phyloP scores from a whole-genome alignment of 2,888 invertebrate genomes.

The Euzophera pinguis region DNA sequence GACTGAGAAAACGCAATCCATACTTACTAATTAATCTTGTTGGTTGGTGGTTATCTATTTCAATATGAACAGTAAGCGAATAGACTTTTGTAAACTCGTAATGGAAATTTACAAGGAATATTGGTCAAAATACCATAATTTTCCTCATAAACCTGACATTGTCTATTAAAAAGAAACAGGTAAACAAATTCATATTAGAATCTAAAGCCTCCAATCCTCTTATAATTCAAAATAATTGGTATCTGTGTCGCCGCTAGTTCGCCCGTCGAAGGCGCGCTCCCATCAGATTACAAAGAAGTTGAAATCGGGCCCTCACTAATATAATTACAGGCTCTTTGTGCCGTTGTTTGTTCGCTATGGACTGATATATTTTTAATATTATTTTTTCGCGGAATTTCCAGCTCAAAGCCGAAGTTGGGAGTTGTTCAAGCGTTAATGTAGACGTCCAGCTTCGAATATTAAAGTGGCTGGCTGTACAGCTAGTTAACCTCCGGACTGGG shows the following conservation, averaged over 20 bases:
- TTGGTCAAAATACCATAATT: too few relatives aligned
- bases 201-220: not conserved
- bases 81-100: too few relatives aligned
- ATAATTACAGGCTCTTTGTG: constrained; percentile 66
- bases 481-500: constrained; percentile 52
- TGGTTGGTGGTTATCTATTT: too few relatives aligned
- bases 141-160: too few relatives aligned
- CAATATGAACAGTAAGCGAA: too few relatives aligned
- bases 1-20: too few relatives aligned
- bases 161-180: too few relatives aligned
- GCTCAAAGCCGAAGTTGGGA: constrained; percentile 76
- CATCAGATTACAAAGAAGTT: constrained; percentile 43
- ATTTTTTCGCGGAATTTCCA: constrained; percentile 49
- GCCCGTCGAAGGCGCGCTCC: constrained; percentile 36
- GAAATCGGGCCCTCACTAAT: constrained; percentile 51
- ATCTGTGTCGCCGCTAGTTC: constrained; percentile 17
- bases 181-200: not conserved
- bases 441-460: constrained; percentile 76
- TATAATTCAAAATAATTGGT: not conserved
- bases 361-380: constrained; percentile 59
- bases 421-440: constrained; percentile 77
- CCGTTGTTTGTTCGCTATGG: constrained; percentile 54
- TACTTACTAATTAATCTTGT: too few relatives aligned
- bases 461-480: constrained; percentile 60
- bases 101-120: too few relatives aligned